Conservation (phyloP, 2,797 vertebrate species). For the Cryptoprocta ferox region DNA sequence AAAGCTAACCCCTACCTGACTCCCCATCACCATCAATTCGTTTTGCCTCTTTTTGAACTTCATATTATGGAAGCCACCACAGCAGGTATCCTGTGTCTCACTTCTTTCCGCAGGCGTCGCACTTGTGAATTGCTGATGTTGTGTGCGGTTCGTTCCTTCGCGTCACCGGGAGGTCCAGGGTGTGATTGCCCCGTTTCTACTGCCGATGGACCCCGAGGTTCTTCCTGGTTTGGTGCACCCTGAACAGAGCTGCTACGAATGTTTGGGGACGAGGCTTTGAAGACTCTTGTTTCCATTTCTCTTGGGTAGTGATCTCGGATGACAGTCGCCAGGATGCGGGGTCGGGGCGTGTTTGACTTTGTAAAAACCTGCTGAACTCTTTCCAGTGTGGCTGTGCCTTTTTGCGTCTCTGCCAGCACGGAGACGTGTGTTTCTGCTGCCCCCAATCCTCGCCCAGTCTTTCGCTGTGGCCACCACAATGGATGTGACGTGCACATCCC, state of each 20-base stretch:
- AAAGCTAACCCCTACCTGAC: too few relatives aligned
- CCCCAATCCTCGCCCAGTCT: fast-evolving
- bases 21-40: fast-evolving
- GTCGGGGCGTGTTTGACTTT: not conserved
- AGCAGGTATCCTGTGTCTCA: fast-evolving
- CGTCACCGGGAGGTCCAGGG: fast-evolving
- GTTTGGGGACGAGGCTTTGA: fast-evolving
- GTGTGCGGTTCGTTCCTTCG: fast-evolving
- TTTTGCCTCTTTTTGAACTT: not conserved
- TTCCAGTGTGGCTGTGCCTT: not conserved
- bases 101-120: fast-evolving
- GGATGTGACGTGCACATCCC: fast-evolving
- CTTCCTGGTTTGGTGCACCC: not conserved
- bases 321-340: not conserved
- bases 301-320: not conserved
- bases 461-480: not conserved
- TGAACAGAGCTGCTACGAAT: not conserved
- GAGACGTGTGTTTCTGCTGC: fast-evolving
- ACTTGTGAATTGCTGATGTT: fast-evolving
- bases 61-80: fast-evolving
- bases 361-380: not conserved
- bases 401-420: not conserved
- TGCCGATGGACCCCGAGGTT: fast-evolving
- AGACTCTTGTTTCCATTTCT: not conserved
- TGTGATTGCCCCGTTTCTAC: fast-evolving